Base-by-base conservation (phyloP, 2,888 invertebrate species). In the Anoplius nigerrimus region DNA sequence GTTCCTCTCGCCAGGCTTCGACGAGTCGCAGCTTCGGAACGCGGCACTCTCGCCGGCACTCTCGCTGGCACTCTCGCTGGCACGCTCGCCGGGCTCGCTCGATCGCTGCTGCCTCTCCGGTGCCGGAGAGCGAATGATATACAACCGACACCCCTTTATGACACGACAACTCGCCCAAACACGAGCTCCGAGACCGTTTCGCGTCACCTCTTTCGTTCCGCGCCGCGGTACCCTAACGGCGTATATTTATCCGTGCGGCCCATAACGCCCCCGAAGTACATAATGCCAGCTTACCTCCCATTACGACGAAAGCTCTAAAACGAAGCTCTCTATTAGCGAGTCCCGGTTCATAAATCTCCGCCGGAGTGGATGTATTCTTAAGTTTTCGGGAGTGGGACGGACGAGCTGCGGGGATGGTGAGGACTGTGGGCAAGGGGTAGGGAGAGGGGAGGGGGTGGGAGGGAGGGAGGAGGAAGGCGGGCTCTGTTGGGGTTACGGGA, bases 71-170 rank as follows among this genome's bases (percentile, higher is more conserved):
- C n/a, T n/a, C n/a, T n/a, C n/a, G n/a, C n/a, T n/a, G n/a, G n/a
- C n/a, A n/a, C n/a, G n/a, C n/a, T n/a, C n/a, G n/a, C n/a, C n/a
- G n/a, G n/a, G n/a, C n/a, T n/a, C n/a, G n/a, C n/a, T n/a, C n/a
- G n/a, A n/a, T n/a, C n/a, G n/a, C n/a, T n/a, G n/a, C n/a, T n/a
- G n/a, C n/a, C n/a, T 13, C 42, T 42, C 27, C 55, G 18, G 13
- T 13, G 11, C n/a, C 42, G 22, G 13, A 45, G n/a, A 69, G 64
- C 20, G 8, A 18, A 62, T 81, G 79, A 83, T 82, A 81, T 81
- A 82, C 74, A 79, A 80, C 78, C 73, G 71, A 79, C 75, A 77
- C 71, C 81, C 74, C 71, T 79, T 84, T 84, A 83, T 76, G 76
- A 78, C 74, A 59, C 64, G 59, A 66, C 72, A 61, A 56, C 59